A percentile compares a stretch with the other conserved stretches of the same genome.
Evolutionary conservation across 53 echinoderm and acorn worm genomes (phyloP).

Genomic region (Echinometra lucunter): DNA sequence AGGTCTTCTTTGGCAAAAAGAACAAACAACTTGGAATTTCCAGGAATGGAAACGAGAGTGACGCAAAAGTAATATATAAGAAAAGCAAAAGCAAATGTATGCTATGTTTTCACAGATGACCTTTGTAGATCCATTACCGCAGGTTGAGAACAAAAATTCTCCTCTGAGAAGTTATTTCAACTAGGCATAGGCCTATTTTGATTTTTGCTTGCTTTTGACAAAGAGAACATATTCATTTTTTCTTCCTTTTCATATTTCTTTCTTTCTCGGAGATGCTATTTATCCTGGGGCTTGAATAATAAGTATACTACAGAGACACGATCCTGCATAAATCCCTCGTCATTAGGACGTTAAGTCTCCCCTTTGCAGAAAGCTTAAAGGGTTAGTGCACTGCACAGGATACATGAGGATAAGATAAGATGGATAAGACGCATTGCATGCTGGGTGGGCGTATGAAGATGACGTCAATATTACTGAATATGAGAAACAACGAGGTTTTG

Average conservation of each 20-base stretch:
- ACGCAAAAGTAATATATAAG: no score
- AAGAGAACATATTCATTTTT: not conserved
- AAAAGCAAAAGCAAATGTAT: no score
- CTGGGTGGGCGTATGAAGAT: not conserved
- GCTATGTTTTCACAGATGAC: no score
- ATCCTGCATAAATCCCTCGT: not conserved
- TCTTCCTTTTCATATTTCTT: not conserved
- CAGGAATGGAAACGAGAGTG: no score
- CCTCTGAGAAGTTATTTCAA: no score
- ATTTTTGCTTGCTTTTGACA: not conserved
- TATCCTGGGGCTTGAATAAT: not conserved
- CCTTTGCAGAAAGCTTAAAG: not conserved
- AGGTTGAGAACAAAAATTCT: no score
- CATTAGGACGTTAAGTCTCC: not conserved
- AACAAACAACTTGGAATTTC: no score
- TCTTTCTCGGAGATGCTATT: not conserved
- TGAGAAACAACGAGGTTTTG: no score
- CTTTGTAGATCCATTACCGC: no score
- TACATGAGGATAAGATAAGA: not conserved
- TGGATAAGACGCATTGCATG: not conserved
- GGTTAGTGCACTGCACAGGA: not conserved
- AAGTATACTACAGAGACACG: not conserved
- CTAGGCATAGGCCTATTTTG: not conserved
- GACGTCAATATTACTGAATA: not conserved
- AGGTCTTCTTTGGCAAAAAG: no score